Evolutionary conservation across 1,140 invertebrate genomes (phyloP).

Genomic region (Scaptomyza graminum): DNA sequence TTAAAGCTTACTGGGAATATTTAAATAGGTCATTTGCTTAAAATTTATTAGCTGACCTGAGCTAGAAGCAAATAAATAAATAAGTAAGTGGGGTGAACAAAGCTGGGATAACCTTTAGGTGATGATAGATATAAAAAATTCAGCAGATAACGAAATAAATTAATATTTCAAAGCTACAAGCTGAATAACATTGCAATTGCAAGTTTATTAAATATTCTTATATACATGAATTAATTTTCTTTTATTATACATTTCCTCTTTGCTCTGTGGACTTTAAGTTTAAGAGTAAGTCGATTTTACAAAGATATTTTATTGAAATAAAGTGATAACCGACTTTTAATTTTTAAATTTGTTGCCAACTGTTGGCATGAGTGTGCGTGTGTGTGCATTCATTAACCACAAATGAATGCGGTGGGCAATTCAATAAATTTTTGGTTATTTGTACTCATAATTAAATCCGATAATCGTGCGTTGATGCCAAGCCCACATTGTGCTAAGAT

Average conservation of each 20-base stretch:
- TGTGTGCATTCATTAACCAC: conserved; percentile 40
- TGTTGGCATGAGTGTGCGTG: background rate
- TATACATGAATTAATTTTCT: background rate
- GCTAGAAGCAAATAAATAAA: conserved; percentile 5
- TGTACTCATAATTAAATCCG: conserved; percentile 60
- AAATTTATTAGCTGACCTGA: background rate
- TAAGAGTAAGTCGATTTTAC: background rate
- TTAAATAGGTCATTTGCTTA: background rate
- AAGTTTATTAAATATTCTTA: too few relatives aligned
- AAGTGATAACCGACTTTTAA: conserved; percentile 5
- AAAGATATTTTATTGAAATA: background rate
- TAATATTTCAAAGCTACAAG: background rate
- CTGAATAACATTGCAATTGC: background rate
- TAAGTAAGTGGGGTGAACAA: background rate
- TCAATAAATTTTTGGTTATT: conserved; percentile 63
- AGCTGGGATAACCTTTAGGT: background rate
- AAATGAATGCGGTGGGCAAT: conserved; percentile 56
- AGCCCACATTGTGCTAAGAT: conserved; percentile 1
- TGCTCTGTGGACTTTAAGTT: background rate
- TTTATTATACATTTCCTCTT: background rate
- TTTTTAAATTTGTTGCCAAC: conserved; percentile 4
- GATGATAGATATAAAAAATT: background rate
- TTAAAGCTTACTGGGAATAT: background rate
- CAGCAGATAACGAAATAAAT: background rate
- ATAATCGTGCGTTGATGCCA: conserved; percentile 54